Percentiles rank a stretch among this genome's conserved stretches.
These are phyloP conservation scores for Sylvia atricapilla DNA, from an alignment of 2,113 vertebrate genomes.

Conservation along the genomic window DNA sequence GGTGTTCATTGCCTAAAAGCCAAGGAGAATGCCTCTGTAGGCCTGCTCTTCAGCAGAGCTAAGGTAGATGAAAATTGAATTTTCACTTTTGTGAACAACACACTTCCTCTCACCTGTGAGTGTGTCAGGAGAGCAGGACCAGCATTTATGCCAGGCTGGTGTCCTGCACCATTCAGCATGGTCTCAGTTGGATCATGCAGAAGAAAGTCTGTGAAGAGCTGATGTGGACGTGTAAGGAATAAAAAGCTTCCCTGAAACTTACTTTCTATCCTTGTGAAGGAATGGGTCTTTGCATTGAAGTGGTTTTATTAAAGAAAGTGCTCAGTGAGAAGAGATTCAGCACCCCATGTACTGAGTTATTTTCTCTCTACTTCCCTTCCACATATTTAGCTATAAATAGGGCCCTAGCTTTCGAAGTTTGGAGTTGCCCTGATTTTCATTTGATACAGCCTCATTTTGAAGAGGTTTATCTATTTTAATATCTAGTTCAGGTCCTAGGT, in stretches of 20 bases:
- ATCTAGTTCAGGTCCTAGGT: not conserved
- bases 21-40: not conserved
- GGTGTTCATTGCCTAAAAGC: not conserved
- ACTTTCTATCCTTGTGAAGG: not conserved
- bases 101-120: not conserved
- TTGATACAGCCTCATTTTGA: constrained; percentile 1
- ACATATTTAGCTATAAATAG: not conserved
- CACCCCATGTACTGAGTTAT: not conserved
- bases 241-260: not conserved
- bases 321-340: not conserved
- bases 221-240: not conserved
- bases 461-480: constrained; percentile 1
- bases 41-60: not conserved
- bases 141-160: not conserved
- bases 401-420: not conserved
- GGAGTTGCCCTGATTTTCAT: not conserved
- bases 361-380: not conserved
- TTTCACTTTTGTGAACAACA: not conserved
- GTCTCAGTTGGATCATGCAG: accelerated
- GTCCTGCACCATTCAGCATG: not conserved
- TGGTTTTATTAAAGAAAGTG: not conserved
- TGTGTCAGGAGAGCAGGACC: not conserved
- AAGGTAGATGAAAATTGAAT: not conserved
- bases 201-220: not conserved
- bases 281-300: not conserved